Base-by-base conservation (phyloP, 2,888 invertebrate genomes). In the Linnaemya vulpina region DNA sequence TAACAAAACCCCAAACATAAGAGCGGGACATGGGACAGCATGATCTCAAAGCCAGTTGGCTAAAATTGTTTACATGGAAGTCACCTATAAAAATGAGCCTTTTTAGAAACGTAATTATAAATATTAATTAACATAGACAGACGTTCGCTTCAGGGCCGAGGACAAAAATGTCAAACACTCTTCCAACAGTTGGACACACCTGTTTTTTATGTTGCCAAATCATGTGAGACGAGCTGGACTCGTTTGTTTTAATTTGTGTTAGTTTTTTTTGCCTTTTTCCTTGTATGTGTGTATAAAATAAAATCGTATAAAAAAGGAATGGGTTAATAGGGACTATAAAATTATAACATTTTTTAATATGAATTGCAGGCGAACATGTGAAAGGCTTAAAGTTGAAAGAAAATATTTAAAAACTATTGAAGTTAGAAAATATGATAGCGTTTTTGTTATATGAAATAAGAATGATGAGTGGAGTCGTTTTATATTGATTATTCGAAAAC, bases 41-140 rank as follows among this genome's bases (percentile, higher is more conserved):
- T 13, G 20, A 22, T 8, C 20, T 22, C 2, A 62, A 4, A 62
- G 25, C 65, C 55, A 10, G 13, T 13, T 40, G 13, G 10, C 13
- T 11, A 13, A 13, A 40, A 40, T 40, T 11, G 11, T 3, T 9
- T 9, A 9, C 9, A 40, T 2, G 15, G 10, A 10, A 43, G 25
- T 22, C 53, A 13, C 22, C 5, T 3, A 53, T 11, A 55, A 25
- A 70, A 70, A 60, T 25, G 43, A 15, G 51, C 60, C 60, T 17
- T 60, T 60, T 53, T 80, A 74, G 60, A 65, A 30, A 38, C 5
- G 20, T 74, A 67, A 74, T 80, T 67, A 80, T 40, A 25, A 67
- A 67, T 55, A 73, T 80, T 80, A 60, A 80, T 73, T 58, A 80
- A 55, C 22, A 40, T 30, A 60, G 55, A 79, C 25, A 43, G 63